Conservation (phyloP, 2,797 vertebrate genomes). For the Ataeniobius toweri region DNA sequence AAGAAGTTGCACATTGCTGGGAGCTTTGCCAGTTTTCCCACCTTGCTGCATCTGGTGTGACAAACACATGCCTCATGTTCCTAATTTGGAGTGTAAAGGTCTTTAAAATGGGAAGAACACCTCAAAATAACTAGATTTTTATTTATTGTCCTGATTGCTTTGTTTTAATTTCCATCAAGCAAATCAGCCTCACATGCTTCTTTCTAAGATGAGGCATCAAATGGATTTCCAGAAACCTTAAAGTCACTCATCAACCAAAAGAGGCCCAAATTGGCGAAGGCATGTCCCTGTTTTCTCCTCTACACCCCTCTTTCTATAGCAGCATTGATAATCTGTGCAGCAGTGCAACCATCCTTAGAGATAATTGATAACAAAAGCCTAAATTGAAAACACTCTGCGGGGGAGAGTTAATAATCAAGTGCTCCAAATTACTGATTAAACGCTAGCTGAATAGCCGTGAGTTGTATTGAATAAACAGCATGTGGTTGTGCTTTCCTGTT, state of each 20-base stretch:
- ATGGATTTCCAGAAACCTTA: slow-evolving; percentile 38
- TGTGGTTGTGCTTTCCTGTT: slow-evolving; percentile 69
- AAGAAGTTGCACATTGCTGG: background rate
- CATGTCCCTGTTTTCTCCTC: slow-evolving; percentile 33
- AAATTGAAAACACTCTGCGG: slow-evolving; percentile 67
- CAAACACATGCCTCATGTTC: background rate
- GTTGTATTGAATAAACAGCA: slow-evolving; percentile 62
- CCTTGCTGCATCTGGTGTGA: slow-evolving; percentile 27
- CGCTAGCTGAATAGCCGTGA: slow-evolving; percentile 47
- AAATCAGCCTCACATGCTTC: too few species aligned
- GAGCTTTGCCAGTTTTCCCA: slow-evolving; percentile 25
- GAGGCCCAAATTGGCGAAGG: slow-evolving; percentile 14
- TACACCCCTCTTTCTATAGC: slow-evolving; percentile 34
- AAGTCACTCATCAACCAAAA: slow-evolving; percentile 26
- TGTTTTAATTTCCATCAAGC: too few species aligned
- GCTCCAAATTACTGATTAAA: slow-evolving; percentile 69
- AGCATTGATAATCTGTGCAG: slow-evolving; percentile 43
- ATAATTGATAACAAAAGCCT: slow-evolving; percentile 72
- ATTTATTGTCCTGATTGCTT: too few species aligned
- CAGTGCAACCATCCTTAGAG: slow-evolving; percentile 60
- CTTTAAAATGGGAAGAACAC: background rate
- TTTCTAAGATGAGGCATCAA: background rate
- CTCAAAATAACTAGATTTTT: too few species aligned
- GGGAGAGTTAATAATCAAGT: slow-evolving; percentile 69
- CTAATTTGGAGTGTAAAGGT: background rate